Evolutionary conservation across 2,113 vertebrate genomes (phyloP), one percentile per base, ranked within the genome.

Genomic region (Aspiorhynchus laticeps): DNA sequence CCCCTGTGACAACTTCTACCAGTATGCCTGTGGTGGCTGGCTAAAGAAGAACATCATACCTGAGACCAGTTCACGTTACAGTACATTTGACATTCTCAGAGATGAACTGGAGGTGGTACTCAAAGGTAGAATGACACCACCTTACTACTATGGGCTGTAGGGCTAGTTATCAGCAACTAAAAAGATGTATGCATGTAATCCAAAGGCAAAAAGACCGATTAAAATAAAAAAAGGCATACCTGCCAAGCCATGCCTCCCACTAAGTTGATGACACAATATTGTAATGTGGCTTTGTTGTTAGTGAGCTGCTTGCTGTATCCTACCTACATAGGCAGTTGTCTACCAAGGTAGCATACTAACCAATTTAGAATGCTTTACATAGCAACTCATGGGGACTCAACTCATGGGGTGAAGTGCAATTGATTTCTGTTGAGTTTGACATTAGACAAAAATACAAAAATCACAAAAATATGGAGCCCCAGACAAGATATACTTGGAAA

Each of bases 21-120:
- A 97, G 90, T 99, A 95, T 0, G 96, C 98, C 87, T 99, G 98
- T 5, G 98, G 98, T 87, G 97, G 98, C 28, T 99, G 98, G 98
- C 89, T 99, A 59, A 97, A 96, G 91, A 98, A 94, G 93, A 96
- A 99, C 86, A 92, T 98, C 90, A 98, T 99, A 90, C 98, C 98
- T 0, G 98, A 99, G 90, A 98, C 96, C 93, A 97, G 95, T 91
- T 97, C 96, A 51, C 95, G 96, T 91, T 97, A 99, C 85, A 97
- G 97, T 92, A 99, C 97, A 88, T 98, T 99, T 89, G 97, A 97
- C 93, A 97, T 99, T 92, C 93, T 99, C 90, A 94, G 97, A 91
- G 97, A 98, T 11, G 95, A 98, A 81, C 93, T 99, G 80, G 97
- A 98, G 93, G 96, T 98, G 73, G 90, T 98, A 91, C 90, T 99